Evolutionary conservation across 1,140 invertebrate genomes (phyloP), one percentile per base, ranked within the genome.

Genomic region (Zaprionus gabonicus): DNA sequence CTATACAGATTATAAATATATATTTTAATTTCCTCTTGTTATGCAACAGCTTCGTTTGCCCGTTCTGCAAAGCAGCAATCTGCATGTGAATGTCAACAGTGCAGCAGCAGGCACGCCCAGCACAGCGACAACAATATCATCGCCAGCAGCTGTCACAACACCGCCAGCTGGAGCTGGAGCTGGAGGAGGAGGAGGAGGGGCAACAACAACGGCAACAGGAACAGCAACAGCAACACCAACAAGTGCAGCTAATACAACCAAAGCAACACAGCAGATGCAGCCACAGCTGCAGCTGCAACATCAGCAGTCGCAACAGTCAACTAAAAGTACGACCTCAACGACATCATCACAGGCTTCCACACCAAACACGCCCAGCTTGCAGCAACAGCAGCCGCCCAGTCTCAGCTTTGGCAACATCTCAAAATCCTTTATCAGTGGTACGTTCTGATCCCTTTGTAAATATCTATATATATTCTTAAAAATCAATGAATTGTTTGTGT

Each of bases 371-470:
- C 69, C 81, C 74, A 79, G 80, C 83, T 72, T 71, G 68, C 49
- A 80, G 62, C 83, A 74, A 27, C 60, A 65, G 60, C 70, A 74
- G 58, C 63, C 56, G 58, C 74, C 73, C 73, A 79, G 67, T 27
- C 71, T 90, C 46, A 82, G 81, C 63, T 82, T 92, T 71, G 91
- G 91, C 73, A 92, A 81, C 73, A 91, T 92, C 74, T 88, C 88
- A 78, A 92, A 92, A 72, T 92, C 91, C 15, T 81, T 87, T 3
- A 71, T 87, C n/a, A 80, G 88, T 58, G 91, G 91, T 92, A 76
- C 64, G 66, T 9, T 17, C n/a, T 23, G n/a, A 46, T 28, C 4
- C 1, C 17, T 1, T 1, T 20, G 34, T 49, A 10, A n/a, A 49
- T 38, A 6, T n/a, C 7, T 27, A 28, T 28, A 62, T 28, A 62